phyloP scores from a whole-genome alignment of 2,113 vertebrate genomes.

The Oncorhynchus masou region DNA sequence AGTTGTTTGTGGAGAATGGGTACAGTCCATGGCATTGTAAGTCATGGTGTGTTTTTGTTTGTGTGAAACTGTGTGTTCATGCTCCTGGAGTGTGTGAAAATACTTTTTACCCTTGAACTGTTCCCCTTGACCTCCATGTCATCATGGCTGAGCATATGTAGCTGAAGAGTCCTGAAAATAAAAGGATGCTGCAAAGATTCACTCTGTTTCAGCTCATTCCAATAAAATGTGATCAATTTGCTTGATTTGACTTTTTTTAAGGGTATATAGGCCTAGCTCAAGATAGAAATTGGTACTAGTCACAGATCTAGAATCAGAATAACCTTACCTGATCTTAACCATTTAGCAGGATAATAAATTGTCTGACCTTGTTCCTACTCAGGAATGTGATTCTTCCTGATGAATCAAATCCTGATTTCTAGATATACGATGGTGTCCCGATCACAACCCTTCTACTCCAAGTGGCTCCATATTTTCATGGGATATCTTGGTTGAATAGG shows the following conservation, averaged over 20 bases:
- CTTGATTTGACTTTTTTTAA: background rate
- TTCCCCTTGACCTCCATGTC: background rate
- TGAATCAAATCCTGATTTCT: background rate
- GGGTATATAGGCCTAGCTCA: background rate
- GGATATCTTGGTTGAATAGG: background rate
- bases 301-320: background rate
- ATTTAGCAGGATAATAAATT: background rate
- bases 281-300: too few species aligned
- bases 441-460: background rate
- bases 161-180: background rate
- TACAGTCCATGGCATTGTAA: background rate
- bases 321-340: background rate
- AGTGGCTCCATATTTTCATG: too few species aligned
- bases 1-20: background rate
- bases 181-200: background rate
- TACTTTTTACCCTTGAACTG: background rate
- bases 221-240: conserved; percentile 9
- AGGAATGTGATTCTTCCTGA: too few species aligned
- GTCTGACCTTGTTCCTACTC: background rate
- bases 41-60: conserved; percentile 8
- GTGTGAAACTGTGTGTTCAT: background rate
- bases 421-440: background rate
- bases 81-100: background rate
- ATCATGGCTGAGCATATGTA: background rate
- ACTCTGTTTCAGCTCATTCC: background rate